Evolutionary conservation across 1,140 invertebrate species (phyloP).

Genomic region (Drosophila mauritiana): DNA sequence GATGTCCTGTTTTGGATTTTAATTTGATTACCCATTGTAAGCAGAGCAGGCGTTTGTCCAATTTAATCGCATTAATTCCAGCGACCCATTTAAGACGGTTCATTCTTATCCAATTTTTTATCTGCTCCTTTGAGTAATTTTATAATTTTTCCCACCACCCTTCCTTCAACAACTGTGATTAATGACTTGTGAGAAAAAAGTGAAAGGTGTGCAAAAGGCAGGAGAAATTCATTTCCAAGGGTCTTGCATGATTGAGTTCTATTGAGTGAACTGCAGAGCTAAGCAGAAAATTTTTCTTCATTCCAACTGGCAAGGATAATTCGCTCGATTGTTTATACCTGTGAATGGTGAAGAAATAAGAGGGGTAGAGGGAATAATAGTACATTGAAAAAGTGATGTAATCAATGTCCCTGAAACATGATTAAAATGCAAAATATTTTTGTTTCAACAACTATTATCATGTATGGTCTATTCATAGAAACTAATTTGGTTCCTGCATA

Average conservation of each 20-base stretch:
- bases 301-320: constrained; percentile 29
- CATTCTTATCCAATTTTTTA: constrained; percentile 50
- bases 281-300: constrained; percentile 29
- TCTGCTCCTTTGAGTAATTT: constrained; percentile 19
- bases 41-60: constrained; percentile 46
- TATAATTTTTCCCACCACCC: constrained; percentile 22
- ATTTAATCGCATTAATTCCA: constrained; percentile 61
- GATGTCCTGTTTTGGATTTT: constrained; percentile 52
- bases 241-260: constrained; percentile 57
- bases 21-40: constrained; percentile 67
- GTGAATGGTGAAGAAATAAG: background rate
- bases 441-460: too few species aligned
- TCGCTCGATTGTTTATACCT: constrained; percentile 24
- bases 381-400: too few species aligned
- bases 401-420: too few species aligned
- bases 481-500: background rate
- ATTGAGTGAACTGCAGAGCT: constrained; percentile 38
- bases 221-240: constrained; percentile 24
- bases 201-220: constrained; percentile 64
- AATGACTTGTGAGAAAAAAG: constrained; percentile 68
- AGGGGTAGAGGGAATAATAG: background rate
- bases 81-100: constrained; percentile 55
- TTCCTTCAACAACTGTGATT: constrained; percentile 51
- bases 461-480: background rate
- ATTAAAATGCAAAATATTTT: too few species aligned